Evolutionary conservation across 2,113 vertebrate species (phyloP).

Genomic region (Hemiscyllium ocellatum): DNA sequence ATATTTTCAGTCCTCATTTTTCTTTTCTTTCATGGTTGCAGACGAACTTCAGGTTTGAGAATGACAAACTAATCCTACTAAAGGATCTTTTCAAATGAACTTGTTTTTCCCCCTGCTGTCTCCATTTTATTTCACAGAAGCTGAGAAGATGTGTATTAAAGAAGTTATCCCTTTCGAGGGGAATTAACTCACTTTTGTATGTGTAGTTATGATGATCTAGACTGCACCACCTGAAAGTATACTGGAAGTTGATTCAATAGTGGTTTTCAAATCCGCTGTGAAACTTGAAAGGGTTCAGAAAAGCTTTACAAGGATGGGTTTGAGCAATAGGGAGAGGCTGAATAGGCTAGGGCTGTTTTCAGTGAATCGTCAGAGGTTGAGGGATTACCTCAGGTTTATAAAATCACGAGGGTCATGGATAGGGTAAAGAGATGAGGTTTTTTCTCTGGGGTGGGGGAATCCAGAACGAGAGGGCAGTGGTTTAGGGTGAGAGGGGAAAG

Average conservation of each 20-base stretch:
- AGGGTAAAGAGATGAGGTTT: too few relatives aligned
- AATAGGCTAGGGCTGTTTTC: too few relatives aligned
- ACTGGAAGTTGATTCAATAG: neutral
- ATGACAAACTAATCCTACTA: neutral
- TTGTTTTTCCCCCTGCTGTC: neutral
- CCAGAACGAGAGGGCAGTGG: too few relatives aligned
- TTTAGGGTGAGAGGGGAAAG: too few relatives aligned
- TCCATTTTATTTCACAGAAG: neutral
- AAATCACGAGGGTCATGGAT: too few relatives aligned
- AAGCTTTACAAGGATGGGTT: too few relatives aligned
- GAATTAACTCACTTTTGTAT: neutral
- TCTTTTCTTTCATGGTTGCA: neutral
- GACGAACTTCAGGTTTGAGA: neutral
- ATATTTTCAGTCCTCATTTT: neutral
- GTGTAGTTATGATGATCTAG: neutral
- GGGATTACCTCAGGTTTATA: too few relatives aligned
- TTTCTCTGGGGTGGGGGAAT: too few relatives aligned
- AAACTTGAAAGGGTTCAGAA: too few relatives aligned
- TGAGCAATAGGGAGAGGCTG: too few relatives aligned
- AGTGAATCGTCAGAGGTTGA: too few relatives aligned
- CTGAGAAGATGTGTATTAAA: neutral
- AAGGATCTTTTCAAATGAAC: neutral
- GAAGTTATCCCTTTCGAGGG: neutral
- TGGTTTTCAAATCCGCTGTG: neutral
- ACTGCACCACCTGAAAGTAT: neutral